Evolutionary conservation across 1,140 invertebrate species (phyloP).

Genomic region (Drosophila lacertosa): DNA sequence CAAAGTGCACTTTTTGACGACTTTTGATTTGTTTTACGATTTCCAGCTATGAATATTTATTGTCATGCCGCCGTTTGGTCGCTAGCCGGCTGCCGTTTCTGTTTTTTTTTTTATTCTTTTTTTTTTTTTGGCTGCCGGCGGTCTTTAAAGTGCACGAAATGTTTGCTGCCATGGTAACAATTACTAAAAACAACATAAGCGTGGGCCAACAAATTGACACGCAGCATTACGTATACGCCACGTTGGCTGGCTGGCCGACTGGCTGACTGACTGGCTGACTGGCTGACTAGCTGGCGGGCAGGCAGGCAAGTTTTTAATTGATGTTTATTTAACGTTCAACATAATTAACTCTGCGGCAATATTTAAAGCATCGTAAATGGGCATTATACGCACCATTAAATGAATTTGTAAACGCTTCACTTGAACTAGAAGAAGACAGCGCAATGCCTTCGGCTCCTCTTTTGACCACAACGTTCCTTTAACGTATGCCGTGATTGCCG

Average conservation of each 20-base stretch:
- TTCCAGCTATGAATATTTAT: slow-evolving; percentile 78
- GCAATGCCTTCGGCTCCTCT: slow-evolving; percentile 13
- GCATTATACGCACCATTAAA: slow-evolving; percentile 75
- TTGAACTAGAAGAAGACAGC: slow-evolving; percentile 55
- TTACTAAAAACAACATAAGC: slow-evolving; percentile 24
- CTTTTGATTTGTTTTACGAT: slow-evolving; percentile 82
- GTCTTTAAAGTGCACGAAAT: slow-evolving; percentile 80
- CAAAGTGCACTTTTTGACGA: slow-evolving; percentile 82
- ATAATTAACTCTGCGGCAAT: slow-evolving; percentile 77
- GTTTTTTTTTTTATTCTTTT: too few relatives aligned
- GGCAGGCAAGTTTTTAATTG: slow-evolving; percentile 68
- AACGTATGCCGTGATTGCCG: slow-evolving; percentile 33
- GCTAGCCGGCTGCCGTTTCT: slow-evolving; percentile 10
- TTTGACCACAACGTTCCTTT: neutral
- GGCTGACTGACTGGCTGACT: neutral
- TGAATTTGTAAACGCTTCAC: slow-evolving; percentile 74
- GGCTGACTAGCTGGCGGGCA: too few relatives aligned
- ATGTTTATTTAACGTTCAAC: slow-evolving; percentile 81
- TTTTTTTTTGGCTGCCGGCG: too few relatives aligned
- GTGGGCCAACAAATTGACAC: slow-evolving; percentile 37
- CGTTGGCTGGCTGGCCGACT: slow-evolving; percentile 9
- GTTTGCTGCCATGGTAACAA: slow-evolving; percentile 61
- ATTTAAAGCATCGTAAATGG: slow-evolving; percentile 76
- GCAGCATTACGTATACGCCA: slow-evolving; percentile 50
- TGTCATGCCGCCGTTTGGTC: slow-evolving; percentile 55